Evolutionary conservation across 37 sponge, comb jelly and placozoan genomes (phyloP).

Genomic region (Bolinopsis microptera): DNA sequence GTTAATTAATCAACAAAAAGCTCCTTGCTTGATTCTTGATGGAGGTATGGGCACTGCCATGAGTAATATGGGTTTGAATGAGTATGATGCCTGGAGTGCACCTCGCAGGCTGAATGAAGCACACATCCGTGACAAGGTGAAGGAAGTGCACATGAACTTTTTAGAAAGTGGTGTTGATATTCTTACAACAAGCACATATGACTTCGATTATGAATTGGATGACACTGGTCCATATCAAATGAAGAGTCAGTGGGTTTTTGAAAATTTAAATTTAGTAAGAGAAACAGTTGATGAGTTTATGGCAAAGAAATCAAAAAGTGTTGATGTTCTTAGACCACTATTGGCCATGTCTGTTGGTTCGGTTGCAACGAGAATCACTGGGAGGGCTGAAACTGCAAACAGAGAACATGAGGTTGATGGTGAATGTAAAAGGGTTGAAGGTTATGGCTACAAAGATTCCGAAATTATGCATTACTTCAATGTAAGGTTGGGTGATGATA

Average conservation of each 20-base stretch:
- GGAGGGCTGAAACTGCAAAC: constrained; percentile 19
- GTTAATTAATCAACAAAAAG: too few relatives aligned
- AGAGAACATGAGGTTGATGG: not conserved
- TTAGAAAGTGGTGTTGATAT: constrained; percentile 9
- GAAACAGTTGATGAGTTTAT: constrained; percentile 4
- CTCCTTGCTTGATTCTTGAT: not conserved
- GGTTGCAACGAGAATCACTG: not conserved
- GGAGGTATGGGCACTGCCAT: constrained; percentile 14
- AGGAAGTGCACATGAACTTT: not conserved
- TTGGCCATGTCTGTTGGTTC: constrained; percentile 37
- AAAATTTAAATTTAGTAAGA: not conserved
- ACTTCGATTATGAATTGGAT: not conserved
- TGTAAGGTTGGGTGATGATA: not conserved
- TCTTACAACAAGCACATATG: constrained; percentile 1
- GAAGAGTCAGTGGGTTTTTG: not conserved
- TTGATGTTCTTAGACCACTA: not conserved
- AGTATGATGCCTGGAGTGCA: constrained; percentile 3
- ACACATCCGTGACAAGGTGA: not conserved
- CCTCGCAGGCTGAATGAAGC: not conserved
- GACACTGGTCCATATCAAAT: too few relatives aligned
- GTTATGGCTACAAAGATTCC: not conserved
- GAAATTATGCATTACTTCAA: not conserved
- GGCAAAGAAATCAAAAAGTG: not conserved
- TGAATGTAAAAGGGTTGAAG: not conserved
- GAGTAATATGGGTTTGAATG: not conserved